Evolutionary conservation across 2,113 vertebrate species (phyloP), one percentile per base, ranked within the genome.

Genomic region (Oncorhynchus nerka): DNA sequence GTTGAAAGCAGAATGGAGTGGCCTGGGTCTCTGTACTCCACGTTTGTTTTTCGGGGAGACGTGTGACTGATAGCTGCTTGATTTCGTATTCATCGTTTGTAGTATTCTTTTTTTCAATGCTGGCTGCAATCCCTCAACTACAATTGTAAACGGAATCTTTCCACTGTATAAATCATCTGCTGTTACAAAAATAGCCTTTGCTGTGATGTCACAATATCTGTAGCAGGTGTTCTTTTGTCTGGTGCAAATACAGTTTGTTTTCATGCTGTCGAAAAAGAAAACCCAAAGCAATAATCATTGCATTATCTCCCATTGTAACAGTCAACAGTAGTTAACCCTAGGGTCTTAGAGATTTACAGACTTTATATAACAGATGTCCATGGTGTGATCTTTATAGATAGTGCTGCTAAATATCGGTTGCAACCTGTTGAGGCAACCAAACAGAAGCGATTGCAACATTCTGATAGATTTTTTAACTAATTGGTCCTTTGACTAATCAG

Each of bases 161-260:
- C n/a, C n/a, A 62, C 59, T 62, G 19, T 24, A 62, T 1, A 24
- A 19, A 15, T 55, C 16, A 19, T 62, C 59, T 24, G 59, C 59
- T 62, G 59, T 62, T 62, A 11, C 4, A 20, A 20, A 57, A 57
- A 57, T 20, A 57, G 16, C 74, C 5, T 75, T 74, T 45, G 64
- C 59, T 74, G 51, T 83, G 83, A 86, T 73, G 82, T 83, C 83
- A 87, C 70, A 20, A 61, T 88, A 83, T 85, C 75, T 80, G 82
- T 24, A 85, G 83, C 88, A 92, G 87, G 83, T 90, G 84, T 79
- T 78, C 84, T 80, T 80, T 90, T 90, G 85, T 90, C 78, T 74
- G 7, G 1, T 15, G 48, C 64, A 78, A 83, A 71, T 24, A 77
- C 74, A 49, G 26, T 45, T 70, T 79, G 66, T 70, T 73, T 77